Base-by-base conservation (phyloP, 2,888 invertebrate genomes). In the Brachylomia viminalis region DNA sequence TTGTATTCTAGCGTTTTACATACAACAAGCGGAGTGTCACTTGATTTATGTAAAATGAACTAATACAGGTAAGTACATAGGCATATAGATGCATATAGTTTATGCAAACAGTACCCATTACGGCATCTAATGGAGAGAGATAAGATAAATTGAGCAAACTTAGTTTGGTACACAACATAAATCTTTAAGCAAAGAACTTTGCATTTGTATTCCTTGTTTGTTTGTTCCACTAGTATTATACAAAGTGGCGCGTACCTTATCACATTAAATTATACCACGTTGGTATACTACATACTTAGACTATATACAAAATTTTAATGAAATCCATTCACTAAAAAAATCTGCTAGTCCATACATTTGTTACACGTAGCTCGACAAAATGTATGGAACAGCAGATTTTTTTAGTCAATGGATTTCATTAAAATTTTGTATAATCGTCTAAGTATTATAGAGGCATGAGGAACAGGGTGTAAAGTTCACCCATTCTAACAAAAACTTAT, bases 101-200 rank as follows among this genome's bases (percentile, higher is more conserved):
- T 68, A 69, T 71, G 75, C 59, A 72, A 77, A 82, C 59, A 85
- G 23, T 49, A 13, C 66, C 23, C n/a, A 30, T 61, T 52, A 69
- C 64, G 27, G n/a, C 27, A n/a, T 61, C 27, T 66, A 69, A 45
- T 49, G 61, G 8, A 65, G 58, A 71, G 59, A 81, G 79, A 82
- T 82, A 80, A 86, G 77, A 86, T 80, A 76, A 70, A 85, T 76
- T 72, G 58, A 76, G 56, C 69, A 85, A 80, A 85, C 75, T 76
- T 56, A 62, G 54, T 47, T 78, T 47, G 42, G 70, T 74, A 79
- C 66, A 77, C 66, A 72, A 72, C 75, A 79, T 77, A 82, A 82
- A 72, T 75, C 61, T 76, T 77, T 77, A 61, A 75, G 65, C 66
- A 72, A 79, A 80, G 52, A 78, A 38, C 47, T 59, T 66, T 38